Evolutionary conservation across 2,113 vertebrate genomes (phyloP).

Genomic region (Hylia prasina): DNA sequence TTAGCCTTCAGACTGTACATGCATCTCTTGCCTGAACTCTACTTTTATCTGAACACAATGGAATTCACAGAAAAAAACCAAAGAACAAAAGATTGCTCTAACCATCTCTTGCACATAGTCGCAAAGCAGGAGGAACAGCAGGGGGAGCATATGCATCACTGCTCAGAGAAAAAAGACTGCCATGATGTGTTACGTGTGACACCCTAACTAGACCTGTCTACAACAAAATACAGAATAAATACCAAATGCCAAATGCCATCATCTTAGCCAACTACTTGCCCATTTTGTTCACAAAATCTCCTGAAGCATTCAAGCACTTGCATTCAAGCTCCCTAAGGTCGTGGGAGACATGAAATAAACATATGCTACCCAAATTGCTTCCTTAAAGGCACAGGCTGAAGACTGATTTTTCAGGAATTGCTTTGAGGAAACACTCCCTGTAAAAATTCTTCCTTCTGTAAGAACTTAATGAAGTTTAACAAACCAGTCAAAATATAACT

Average conservation of each 20-base stretch:
- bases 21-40: neutral
- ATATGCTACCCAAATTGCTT: neutral
- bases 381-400: neutral
- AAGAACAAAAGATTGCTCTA: neutral
- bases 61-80: neutral
- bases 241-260: neutral
- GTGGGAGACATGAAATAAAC: neutral
- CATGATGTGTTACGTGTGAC: neutral
- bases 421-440: neutral
- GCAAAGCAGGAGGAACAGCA: neutral
- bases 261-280: neutral
- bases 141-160: neutral
- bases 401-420: neutral
- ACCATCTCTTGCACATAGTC: neutral
- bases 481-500: neutral
- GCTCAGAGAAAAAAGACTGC: neutral
- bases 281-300: neutral
- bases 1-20: neutral
- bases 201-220: neutral
- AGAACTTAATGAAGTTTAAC: neutral
- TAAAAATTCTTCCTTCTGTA: neutral
- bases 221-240: neutral
- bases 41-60: neutral
- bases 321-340: neutral
- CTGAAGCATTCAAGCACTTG: neutral